Evolutionary conservation across 1,140 invertebrate genomes (phyloP).

Genomic region (Dufourea novaeangliae): DNA sequence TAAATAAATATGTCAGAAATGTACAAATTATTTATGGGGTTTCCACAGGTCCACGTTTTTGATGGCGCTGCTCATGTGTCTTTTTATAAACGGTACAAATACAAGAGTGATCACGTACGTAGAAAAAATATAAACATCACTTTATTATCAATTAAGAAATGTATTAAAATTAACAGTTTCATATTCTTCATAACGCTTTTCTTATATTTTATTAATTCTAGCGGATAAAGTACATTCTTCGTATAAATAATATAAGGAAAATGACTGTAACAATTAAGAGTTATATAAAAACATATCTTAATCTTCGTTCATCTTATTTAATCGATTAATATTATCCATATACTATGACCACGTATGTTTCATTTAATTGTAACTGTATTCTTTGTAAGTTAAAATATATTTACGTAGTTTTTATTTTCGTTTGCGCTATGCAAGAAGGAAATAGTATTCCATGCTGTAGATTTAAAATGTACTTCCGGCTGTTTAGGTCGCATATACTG

Average conservation of each 20-base stretch:
- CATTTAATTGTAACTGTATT: not conserved
- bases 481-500: slow-evolving; percentile 19
- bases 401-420: not conserved
- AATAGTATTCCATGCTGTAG: not conserved
- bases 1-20: not conserved
- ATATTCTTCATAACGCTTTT: not conserved
- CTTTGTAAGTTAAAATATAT: not conserved
- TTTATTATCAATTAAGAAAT: not conserved
- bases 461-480: slow-evolving; percentile 15
- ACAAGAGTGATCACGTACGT: not conserved
- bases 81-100: not conserved
- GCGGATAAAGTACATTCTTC: not conserved
- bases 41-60: not conserved
- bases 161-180: not conserved
- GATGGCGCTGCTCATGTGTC: not conserved
- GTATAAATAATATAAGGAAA: not conserved
- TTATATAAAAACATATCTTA: not conserved
- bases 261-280: not conserved
- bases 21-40: not conserved
- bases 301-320: not conserved
- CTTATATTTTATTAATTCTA: not conserved
- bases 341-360: too few relatives aligned
- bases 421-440: not conserved
- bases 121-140: not conserved
- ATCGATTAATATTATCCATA: not conserved